phyloP scores from a whole-genome alignment of 1,140 invertebrate species.

The Conopomorpha cramerella region DNA sequence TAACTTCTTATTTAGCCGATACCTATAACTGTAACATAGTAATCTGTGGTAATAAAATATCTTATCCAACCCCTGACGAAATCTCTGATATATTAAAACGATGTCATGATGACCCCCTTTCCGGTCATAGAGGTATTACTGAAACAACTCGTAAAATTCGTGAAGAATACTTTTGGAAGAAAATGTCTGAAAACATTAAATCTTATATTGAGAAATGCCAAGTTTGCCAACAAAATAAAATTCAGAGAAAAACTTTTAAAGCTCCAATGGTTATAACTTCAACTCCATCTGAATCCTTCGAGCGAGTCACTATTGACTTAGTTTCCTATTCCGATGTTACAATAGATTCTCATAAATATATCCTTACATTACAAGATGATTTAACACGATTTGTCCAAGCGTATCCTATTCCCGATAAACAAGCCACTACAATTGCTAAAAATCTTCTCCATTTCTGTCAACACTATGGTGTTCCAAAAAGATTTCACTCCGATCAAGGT shows the following conservation, averaged over 20 bases:
- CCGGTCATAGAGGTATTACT: background rate
- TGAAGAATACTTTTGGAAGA: background rate
- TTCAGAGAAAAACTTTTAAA: background rate
- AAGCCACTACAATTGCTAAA: background rate
- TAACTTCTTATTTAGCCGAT: background rate
- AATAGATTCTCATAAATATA: background rate
- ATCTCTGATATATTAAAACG: background rate
- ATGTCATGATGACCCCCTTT: background rate
- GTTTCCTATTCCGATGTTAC: background rate
- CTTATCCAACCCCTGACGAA: background rate
- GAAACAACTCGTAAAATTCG: background rate
- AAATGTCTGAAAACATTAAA: background rate
- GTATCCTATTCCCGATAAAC: conserved; percentile 1
- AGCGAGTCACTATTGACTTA: background rate
- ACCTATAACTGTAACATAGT: too few relatives aligned
- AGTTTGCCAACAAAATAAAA: background rate
- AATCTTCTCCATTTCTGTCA: background rate
- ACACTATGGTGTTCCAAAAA: background rate
- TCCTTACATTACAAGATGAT: background rate
- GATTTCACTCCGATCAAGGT: conserved; percentile 1
- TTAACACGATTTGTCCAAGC: background rate
- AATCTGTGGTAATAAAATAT: background rate
- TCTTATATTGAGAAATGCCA: too few relatives aligned
- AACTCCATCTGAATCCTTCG: background rate
- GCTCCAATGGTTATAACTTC: background rate